A percentile compares a stretch with the other conserved stretches of the same genome.
phyloP scores from a whole-genome alignment of 2,113 vertebrate species.

The Hiodon tergisus region DNA sequence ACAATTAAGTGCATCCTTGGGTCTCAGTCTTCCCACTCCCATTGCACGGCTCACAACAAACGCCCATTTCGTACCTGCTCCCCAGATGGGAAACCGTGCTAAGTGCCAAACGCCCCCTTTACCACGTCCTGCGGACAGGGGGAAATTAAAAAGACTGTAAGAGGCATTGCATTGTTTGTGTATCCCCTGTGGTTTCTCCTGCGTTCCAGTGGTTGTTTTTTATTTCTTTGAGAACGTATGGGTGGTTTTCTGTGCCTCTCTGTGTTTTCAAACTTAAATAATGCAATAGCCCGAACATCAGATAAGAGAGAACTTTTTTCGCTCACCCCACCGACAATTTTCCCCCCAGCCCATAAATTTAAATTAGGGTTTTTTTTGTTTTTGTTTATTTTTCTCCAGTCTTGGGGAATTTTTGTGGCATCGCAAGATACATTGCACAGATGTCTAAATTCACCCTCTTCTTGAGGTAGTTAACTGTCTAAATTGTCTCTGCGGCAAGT shows the following conservation, averaged over 20 bases:
- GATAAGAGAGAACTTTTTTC: conserved; percentile 15
- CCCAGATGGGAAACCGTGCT: background rate
- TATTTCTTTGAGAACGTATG: conserved; percentile 1
- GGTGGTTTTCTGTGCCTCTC: background rate
- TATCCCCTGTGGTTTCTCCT: too few relatives aligned
- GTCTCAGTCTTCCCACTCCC: background rate
- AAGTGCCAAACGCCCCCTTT: background rate
- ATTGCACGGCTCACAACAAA: background rate
- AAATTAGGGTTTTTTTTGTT: background rate
- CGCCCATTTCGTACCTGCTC: background rate
- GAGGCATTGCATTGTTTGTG: too few relatives aligned
- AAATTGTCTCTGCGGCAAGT: conserved; percentile 25
- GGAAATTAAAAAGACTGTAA: too few relatives aligned
- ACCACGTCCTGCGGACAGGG: too few relatives aligned
- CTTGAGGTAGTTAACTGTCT: conserved; percentile 34
- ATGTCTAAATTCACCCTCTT: conserved; percentile 7
- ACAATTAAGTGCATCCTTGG: background rate
- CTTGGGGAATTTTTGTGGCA: background rate
- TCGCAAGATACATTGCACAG: background rate
- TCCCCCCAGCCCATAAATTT: background rate
- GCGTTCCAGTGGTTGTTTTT: background rate
- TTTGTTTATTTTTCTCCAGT: background rate
- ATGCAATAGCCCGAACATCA: conserved; percentile 11
- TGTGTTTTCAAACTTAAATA: background rate
- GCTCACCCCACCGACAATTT: conserved; percentile 3